Conservation (phyloP, 2,888 invertebrate species). For the Pedicia rivosa region DNA sequence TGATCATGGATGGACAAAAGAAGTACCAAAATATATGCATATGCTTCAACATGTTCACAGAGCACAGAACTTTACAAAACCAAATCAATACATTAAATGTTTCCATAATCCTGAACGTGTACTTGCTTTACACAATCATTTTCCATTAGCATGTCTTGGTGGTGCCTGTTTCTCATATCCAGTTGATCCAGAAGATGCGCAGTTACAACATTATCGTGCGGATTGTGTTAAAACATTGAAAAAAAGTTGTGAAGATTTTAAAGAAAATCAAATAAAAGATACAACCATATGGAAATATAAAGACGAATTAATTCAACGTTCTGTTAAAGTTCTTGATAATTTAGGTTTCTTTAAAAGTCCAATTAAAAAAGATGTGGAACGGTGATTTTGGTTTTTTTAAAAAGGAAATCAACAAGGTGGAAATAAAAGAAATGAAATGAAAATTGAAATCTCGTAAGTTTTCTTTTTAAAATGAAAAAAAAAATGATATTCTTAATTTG, state of each 20-base stretch:
- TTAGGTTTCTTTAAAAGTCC: conserved; percentile 42
- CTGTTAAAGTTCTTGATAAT: conserved; percentile 49
- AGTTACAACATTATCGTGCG: conserved; percentile 85
- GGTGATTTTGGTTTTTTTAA: no score
- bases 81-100: conserved; percentile 85
- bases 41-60: conserved; percentile 88
- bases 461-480: no score
- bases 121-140: conserved; percentile 81
- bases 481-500: no score
- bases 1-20: conserved; percentile 61
- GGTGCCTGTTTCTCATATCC: conserved; percentile 73
- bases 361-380: background rate
- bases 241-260: conserved; percentile 68
- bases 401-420: no score
- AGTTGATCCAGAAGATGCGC: conserved; percentile 66
- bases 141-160: conserved; percentile 75
- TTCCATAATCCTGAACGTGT: conserved; percentile 86
- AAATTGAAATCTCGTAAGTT: no score
- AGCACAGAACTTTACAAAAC: conserved; percentile 81
- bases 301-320: conserved; percentile 52
- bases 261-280: conserved; percentile 68
- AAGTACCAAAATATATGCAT: conserved; percentile 75
- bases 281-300: conserved; percentile 80
- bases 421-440: no score
- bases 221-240: conserved; percentile 80